Conservation (phyloP, 2,797 vertebrate species). For the Carapus acus region DNA sequence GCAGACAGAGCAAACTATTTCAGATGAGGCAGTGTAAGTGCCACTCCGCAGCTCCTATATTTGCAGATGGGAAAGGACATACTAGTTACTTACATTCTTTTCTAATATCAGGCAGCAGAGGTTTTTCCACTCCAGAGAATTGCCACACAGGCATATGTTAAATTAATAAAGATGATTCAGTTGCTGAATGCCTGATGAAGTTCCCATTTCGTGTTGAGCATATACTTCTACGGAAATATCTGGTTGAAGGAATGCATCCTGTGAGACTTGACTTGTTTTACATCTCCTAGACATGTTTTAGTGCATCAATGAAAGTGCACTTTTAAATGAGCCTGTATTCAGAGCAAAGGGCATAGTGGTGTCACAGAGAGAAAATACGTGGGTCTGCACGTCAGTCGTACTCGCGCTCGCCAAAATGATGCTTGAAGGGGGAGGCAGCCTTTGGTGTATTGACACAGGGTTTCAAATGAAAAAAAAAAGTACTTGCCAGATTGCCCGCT, state of each 20-base stretch:
- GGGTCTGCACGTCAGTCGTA: conserved; percentile 59
- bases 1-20: conserved; percentile 60
- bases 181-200: conserved; percentile 14
- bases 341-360: conserved; percentile 53
- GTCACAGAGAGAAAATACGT: conserved; percentile 54
- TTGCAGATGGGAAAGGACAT: conserved; percentile 44
- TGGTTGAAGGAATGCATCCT: conserved; percentile 38
- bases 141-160: conserved; percentile 11
- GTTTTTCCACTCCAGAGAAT: conserved; percentile 10
- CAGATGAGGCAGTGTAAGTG: conserved; percentile 47
- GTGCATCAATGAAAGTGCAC: conserved; percentile 43
- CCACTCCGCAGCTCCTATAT: conserved; percentile 29
- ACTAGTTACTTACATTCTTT: conserved; percentile 13
- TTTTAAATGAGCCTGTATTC: conserved; percentile 44
- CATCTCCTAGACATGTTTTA: conserved; percentile 51
- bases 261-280: conserved; percentile 49
- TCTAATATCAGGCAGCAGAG: conserved; percentile 16
- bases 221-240: conserved; percentile 18
- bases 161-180: conserved; percentile 1
- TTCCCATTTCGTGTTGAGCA: conserved; percentile 8
- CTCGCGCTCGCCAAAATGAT: conserved; percentile 46
- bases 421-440: too few relatives aligned
- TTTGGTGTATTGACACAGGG: too few relatives aligned
- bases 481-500: too few relatives aligned
- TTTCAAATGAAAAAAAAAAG: too few relatives aligned